Evolutionary conservation across 2,113 vertebrate species (phyloP), one percentile per base, ranked within the genome.

Genomic region (Leucoraja erinaceus): DNA sequence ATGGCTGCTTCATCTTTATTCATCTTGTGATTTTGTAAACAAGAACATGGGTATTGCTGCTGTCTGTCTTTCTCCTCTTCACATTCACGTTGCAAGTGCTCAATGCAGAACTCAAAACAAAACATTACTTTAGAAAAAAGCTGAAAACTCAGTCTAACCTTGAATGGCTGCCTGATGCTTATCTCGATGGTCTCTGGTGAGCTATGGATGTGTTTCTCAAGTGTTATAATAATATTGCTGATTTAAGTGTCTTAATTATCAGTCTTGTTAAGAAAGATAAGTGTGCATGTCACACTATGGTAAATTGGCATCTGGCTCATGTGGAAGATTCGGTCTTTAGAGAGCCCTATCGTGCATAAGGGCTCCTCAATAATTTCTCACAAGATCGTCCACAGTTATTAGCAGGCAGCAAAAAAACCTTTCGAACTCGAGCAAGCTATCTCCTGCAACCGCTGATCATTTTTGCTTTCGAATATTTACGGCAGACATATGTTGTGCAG

Each of bases 231-330:
- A 59, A 1, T 56, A 83, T 56, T 83, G 47, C n/a, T 63, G 83
- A 88, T 63, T 88, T 28, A 88, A 88, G 83, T 63, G 56, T 86
- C 56, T 86, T 86, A 86, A 86, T 86, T 86, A 86, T 86, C 83
- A 86, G 59, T 86, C 56, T 86, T 63, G 54, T 31, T 86, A 59
- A 5, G 54, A 59, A 61, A 86, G 81, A 84, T 59, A 59, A 59
- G 54, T 61, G 54, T 61, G 25, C 47, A 84, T 77, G 75, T 56
- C 54, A 59, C 7, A 84, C 22, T 61, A 47, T 83, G 83, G 83
- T n/a, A n/a, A 61, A 86, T 86, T 86, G 83, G 25, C 61, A 56
- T n/a, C 16, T n/a, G n/a, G 25, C 6, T 86, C 28, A 61, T 63
- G 59, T n/a, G 61, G 83, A 88, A 33, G 28, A 88, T 31, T 63